Evolutionary conservation across 2,888 invertebrate species (phyloP).

Genomic region (Caenorhabditis sp.): DNA sequence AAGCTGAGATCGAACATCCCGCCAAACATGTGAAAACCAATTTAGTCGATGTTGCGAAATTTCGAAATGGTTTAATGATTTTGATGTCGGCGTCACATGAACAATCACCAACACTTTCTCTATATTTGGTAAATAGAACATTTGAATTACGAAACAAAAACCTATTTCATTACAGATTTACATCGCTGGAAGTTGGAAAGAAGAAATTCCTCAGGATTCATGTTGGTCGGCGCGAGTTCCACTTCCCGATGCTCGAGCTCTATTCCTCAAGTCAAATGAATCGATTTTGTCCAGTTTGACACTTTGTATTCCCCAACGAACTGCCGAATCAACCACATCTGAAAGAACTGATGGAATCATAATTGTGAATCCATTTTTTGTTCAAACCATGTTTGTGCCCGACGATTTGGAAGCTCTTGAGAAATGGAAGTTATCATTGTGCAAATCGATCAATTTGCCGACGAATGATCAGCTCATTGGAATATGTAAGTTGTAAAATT

Average conservation of each 20-base stretch:
- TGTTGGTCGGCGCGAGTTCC: constrained; percentile 15
- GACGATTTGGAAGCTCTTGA: constrained; percentile 18
- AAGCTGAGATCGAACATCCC: background rate
- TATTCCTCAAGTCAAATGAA: constrained; percentile 21
- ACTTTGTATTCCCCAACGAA: constrained; percentile 19
- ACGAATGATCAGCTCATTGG: constrained; percentile 29
- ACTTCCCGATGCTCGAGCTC: constrained; percentile 7
- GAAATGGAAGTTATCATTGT: constrained; percentile 7
- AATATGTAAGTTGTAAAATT: background rate
- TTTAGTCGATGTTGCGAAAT: constrained; percentile 24
- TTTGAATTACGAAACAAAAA: no score
- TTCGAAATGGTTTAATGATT: constrained; percentile 24
- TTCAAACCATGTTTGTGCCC: constrained; percentile 20
- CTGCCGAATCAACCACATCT: constrained; percentile 14
- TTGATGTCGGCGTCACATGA: constrained; percentile 21
- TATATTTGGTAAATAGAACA: constrained; percentile 2
- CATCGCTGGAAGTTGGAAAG: constrained; percentile 13
- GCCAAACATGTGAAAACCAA: constrained; percentile 1
- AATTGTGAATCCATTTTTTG: constrained; percentile 29
- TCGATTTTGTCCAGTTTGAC: constrained; percentile 16
- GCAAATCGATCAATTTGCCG: constrained; percentile 5
- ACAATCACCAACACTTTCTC: constrained; percentile 8
- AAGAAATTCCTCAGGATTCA: background rate
- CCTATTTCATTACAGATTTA: constrained; percentile 8
- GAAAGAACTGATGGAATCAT: constrained; percentile 35